These are phyloP conservation scores for Aphodius granarius DNA, from an alignment of 2,888 invertebrate species.

Conservation along the genomic window DNA sequence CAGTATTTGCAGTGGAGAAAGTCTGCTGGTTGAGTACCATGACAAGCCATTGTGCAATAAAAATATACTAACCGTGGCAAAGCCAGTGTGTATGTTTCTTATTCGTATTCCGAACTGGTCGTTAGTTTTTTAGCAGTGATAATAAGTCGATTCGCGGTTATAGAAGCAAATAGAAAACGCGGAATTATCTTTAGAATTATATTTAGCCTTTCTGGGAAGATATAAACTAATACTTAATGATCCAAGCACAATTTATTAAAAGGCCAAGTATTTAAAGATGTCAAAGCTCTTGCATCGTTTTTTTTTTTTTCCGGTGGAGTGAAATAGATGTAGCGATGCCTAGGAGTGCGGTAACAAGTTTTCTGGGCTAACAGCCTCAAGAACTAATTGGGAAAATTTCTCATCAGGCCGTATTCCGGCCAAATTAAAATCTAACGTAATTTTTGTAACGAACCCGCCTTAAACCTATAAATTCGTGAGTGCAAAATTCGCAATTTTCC, in stretches of 20 bases:
- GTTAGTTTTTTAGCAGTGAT: not conserved
- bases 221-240: not conserved
- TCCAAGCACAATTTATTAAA: not conserved
- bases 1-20: not conserved
- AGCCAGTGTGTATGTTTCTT: not conserved
- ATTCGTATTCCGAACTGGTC: not conserved
- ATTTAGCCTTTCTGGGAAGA: not conserved
- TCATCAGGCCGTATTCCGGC: not conserved
- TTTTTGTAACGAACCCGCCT: conserved; percentile 23
- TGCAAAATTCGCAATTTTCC: conserved; percentile 18
- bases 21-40: not conserved
- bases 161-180: not conserved
- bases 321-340: not conserved
- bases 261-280: too few relatives aligned
- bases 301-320: not conserved
- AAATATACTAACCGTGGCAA: not conserved
- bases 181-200: not conserved
- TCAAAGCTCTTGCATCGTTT: not conserved
- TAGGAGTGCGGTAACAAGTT: not conserved
- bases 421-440: conserved; percentile 16
- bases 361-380: not conserved
- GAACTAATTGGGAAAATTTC: not conserved
- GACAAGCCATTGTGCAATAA: not conserved
- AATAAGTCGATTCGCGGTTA: not conserved
- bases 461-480: conserved; percentile 25